Evolutionary conservation across 2,113 vertebrate species (phyloP), one percentile per base, ranked within the genome.

Genomic region (Perca fluviatilis): DNA sequence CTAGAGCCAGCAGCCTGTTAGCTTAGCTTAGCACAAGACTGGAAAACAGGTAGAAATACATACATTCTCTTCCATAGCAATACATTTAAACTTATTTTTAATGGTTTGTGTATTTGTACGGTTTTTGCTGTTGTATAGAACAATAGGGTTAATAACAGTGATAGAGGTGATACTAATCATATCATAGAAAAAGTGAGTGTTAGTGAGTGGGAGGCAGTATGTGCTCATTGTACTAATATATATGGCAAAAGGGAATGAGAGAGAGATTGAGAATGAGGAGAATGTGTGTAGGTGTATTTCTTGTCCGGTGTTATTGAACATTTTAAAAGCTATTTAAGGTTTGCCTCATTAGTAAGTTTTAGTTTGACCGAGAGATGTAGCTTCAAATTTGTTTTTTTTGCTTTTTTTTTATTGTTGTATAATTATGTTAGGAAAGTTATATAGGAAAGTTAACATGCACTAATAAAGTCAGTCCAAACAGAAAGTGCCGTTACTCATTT

Each of bases 171-270:
- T 71, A 23, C 15, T 53, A 70, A 74, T 75, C 47, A 61, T 66
- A 65, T 66, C n/a, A 70, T 21, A 54, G 36, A 9, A 70, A 40
- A 43, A 75, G n/a, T 14, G 10, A 69, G 56, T 54, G 62, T 56
- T 51, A 54, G 11, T 23, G 47, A 74, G 77, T 83, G 74, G 77
- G 74, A 81, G 73, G 82, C 33, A 70, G 36, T 43, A 53, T 63
- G 78, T 84, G 53, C 53, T 79, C 49, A 21, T 71, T 49, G 43
- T 77, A 77, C 9, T 43, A 43, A 43, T 11, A 11, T 54, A 76
- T 27, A 46, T 1, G 4, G 0, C 23, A 40, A 58, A 67, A 70
- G 10, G 23, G n/a, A 40, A 79, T 12, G 63, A 53, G 33, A 72
- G 27, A 68, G 40, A 40, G 40, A 43, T 43, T 77, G 71, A 49